A percentile compares a stretch with the other conserved stretches of the same genome.
Evolutionary conservation across 2,113 vertebrate species (phyloP).

Genomic region (Chaetorhynchus papuensis): DNA sequence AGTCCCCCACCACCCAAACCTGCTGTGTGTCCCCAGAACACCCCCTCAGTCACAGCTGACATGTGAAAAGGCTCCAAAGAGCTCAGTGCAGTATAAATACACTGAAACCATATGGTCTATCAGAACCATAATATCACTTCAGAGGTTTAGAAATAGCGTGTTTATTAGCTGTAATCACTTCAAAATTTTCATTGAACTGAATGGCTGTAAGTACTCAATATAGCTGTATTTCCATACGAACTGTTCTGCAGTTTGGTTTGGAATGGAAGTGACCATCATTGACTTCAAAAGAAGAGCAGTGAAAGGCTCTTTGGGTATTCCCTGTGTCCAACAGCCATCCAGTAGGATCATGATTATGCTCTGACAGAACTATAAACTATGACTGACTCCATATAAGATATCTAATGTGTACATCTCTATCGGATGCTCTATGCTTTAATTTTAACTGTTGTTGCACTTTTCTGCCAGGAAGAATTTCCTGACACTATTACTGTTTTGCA

Average conservation of each 20-base stretch:
- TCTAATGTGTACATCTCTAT: not conserved
- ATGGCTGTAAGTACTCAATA: not conserved
- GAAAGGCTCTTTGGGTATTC: not conserved
- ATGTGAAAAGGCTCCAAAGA: not conserved
- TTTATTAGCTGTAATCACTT: constrained; percentile 43
- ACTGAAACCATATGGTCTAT: constrained; percentile 15
- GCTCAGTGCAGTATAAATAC: not conserved
- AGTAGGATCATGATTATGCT: not conserved
- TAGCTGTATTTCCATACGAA: not conserved
- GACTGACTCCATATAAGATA: not conserved
- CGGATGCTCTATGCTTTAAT: not conserved
- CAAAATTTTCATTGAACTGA: not conserved
- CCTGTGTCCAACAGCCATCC: not conserved
- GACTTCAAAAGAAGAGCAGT: not conserved
- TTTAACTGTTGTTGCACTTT: not conserved
- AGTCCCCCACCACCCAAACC: not conserved
- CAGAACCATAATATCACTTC: not conserved
- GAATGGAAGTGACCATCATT: not conserved
- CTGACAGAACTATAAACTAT: not conserved
- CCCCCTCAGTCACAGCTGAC: not conserved
- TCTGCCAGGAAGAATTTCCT: not conserved
- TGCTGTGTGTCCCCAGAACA: not conserved
- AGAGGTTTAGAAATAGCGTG: not conserved
- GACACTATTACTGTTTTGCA: not conserved
- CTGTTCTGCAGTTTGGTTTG: not conserved